Conservation (phyloP, 2,797 vertebrate genomes). For the Argentina silus region DNA sequence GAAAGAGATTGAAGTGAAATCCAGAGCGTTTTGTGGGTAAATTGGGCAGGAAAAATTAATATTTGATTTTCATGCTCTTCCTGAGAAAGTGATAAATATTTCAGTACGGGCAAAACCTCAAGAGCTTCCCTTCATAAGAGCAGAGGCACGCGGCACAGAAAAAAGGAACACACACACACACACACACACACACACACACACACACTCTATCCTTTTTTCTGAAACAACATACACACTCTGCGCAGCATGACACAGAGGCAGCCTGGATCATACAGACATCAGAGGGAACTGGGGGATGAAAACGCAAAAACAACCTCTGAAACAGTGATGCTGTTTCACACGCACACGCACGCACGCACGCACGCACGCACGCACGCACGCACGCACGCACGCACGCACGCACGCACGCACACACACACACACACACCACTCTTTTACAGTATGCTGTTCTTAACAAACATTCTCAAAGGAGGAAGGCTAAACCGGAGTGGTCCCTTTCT, state of each 20-base stretch:
- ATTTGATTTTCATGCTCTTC: conserved; percentile 62
- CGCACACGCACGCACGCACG: conserved; percentile 6
- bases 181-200: conserved; percentile 7
- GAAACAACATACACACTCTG: conserved; percentile 51
- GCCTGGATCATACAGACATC: conserved; percentile 24
- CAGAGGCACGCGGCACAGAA: conserved; percentile 40
- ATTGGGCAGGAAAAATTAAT: conserved; percentile 64
- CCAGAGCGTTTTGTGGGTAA: conserved; percentile 54
- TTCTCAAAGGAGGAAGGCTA: background rate
- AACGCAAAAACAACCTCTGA: conserved; percentile 6
- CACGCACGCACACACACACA: conserved; percentile 1
- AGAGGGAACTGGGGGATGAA: conserved; percentile 13
- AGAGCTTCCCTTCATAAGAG: conserved; percentile 48
- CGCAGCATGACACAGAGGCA: conserved; percentile 20
- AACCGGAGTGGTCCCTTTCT: no score
- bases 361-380: conserved; percentile 2
- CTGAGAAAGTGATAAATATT: conserved; percentile 67
- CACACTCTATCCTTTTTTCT: no score
- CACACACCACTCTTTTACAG: no score
- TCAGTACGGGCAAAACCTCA: conserved; percentile 44
- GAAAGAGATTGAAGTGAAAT: conserved; percentile 24
- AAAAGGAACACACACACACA: conserved; percentile 7
- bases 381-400: background rate
- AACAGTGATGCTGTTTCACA: background rate
- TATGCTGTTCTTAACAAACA: no score